Base-by-base conservation (phyloP, 1,140 invertebrate genomes). In the Protaetia brevitarsis region DNA sequence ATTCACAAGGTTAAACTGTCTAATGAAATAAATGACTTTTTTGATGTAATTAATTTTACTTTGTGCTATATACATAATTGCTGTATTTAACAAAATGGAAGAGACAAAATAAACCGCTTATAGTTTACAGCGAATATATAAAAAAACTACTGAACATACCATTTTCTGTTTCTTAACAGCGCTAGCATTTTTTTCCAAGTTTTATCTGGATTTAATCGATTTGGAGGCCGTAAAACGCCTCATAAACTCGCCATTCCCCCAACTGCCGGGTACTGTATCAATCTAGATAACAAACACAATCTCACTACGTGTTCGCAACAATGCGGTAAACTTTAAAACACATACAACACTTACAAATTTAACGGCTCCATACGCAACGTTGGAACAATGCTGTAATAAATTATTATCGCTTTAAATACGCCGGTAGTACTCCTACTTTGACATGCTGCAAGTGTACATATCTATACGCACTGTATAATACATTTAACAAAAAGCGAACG, bases 151-250 rank as follows among this genome's bases (percentile, higher is more conserved):
- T n/a, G n/a, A n/a, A n/a, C 41, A 51, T 51, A 51, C 41, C 41
- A 16, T 51, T 51, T 19, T 51, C 41, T 51, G 41, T 10, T 23
- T 16, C 26, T 51, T 51, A 51, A 51, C 41, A 23, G 41, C 41
- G 26, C 13, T 10, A 23, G 7, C 13, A 23, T 23, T 51, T 51
- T 51, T 51, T 51, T 23, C n/a, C n/a, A 51, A 51, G 26, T 51
- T 51, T 51, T 51, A 51, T 51, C 41, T 51, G 13, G 41, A 23
- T 51, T 51, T 51, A 51, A 51, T 51, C 41, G 41, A 51, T 51
- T 23, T 51, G 21, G 10, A 51, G 26, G 41, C 41, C 41, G 26
- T 51, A 19, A 51, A 51, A 51, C 41, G 41, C 41, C 41, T 51
- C 41, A 51, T 51, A 51, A 51, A 51, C 19, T 51, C 19, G 8